A percentile compares a stretch with the other conserved stretches of the same genome.
phyloP scores from a whole-genome alignment of 2,797 vertebrate genomes.

The Toxotes lorentzi region DNA sequence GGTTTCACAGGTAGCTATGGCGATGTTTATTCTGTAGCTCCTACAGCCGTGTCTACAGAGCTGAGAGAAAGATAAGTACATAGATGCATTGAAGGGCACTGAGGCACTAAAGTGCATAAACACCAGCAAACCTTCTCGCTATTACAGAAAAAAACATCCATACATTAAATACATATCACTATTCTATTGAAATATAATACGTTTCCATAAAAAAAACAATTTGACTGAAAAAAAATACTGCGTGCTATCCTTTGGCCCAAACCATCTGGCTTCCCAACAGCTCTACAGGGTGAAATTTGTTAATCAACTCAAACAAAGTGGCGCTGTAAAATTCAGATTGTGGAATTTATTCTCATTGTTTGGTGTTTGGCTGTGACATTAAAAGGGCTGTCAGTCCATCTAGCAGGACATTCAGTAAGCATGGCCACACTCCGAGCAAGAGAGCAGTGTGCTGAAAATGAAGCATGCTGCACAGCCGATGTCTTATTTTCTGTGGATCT shows the following conservation, averaged over 20 bases:
- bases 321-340: background rate
- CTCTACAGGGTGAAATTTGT: background rate
- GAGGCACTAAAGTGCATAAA: background rate
- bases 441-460: slow-evolving; percentile 9
- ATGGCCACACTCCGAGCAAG: background rate
- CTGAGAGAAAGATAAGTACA: background rate
- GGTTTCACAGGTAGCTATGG: slow-evolving; percentile 12
- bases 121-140: no score
- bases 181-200: no score
- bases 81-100: background rate
- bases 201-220: no score
- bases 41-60: background rate
- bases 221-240: no score
- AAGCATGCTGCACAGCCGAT: slow-evolving; percentile 12
- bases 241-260: background rate
- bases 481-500: slow-evolving; percentile 44
- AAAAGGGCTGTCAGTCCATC: background rate
- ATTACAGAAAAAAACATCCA: no score
- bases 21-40: background rate
- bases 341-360: background rate
- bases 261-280: background rate
- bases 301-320: background rate
- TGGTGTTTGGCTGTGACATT: background rate
- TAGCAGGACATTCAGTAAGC: background rate
- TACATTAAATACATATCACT: no score